phyloP scores from a whole-genome alignment of 2,888 invertebrate genomes.

The Lycophotia porphyrea region DNA sequence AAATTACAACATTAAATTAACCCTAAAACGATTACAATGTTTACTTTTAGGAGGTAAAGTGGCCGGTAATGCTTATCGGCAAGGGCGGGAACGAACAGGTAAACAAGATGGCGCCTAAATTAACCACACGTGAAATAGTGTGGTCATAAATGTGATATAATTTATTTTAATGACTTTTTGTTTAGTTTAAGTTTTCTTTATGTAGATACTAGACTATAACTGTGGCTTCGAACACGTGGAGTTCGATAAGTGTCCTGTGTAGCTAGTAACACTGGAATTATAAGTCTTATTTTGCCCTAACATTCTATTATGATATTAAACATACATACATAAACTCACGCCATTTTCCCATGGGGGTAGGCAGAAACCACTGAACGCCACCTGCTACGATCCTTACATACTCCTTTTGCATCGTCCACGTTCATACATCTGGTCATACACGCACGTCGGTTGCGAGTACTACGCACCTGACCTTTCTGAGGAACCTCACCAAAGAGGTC shows the following conservation, averaged over 20 bases:
- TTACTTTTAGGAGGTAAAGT: conserved; percentile 37
- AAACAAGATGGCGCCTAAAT: conserved; percentile 57
- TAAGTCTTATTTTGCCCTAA: not conserved
- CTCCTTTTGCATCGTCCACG: no score
- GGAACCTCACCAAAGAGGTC: no score
- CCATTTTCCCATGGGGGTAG: no score
- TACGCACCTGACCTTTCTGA: no score
- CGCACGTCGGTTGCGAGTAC: no score
- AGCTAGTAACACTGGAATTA: not conserved
- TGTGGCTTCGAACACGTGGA: not conserved
- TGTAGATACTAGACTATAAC: not conserved
- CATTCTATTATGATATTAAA: no score
- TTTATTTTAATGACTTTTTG: conserved; percentile 12
- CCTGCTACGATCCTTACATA: no score
- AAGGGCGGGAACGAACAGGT: conserved; percentile 11
- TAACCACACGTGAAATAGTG: conserved; percentile 33
- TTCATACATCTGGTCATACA: no score
- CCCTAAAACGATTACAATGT: conserved; percentile 42
- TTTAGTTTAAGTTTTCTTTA: not conserved
- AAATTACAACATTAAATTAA: conserved; percentile 36
- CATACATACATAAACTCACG: no score
- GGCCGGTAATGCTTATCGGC: conserved; percentile 35
- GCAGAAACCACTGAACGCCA: no score
- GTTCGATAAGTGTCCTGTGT: not conserved
- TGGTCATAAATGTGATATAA: conserved; percentile 17